phyloP scores from a whole-genome alignment of 2,113 vertebrate genomes.

The Pterophyllum scalare region DNA sequence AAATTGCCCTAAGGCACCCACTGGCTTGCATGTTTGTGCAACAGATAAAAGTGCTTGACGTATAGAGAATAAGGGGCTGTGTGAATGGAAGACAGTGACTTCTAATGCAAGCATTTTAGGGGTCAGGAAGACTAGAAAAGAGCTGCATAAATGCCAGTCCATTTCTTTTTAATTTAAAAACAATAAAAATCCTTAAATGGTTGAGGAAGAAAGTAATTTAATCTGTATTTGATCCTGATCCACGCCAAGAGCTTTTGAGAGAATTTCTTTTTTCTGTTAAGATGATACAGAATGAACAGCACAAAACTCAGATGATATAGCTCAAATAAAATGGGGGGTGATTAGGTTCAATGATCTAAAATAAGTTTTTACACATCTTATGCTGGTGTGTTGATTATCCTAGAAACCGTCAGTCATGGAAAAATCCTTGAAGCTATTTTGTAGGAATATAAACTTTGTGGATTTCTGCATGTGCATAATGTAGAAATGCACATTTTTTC shows the following conservation, averaged over 20 bases:
- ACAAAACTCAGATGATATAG: background rate
- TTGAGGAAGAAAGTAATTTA: too few species aligned
- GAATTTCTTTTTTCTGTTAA: background rate
- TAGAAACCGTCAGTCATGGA: background rate
- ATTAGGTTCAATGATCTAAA: background rate
- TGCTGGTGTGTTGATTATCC: background rate
- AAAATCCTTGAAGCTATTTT: background rate
- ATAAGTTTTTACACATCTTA: background rate
- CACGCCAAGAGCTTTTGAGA: background rate
- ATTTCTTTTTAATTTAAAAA: too few species aligned
- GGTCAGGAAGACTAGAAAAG: too few species aligned
- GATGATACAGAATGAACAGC: background rate
- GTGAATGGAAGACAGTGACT: too few species aligned
- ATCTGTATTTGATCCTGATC: background rate
- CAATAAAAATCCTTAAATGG: too few species aligned
- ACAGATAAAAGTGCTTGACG: too few species aligned
- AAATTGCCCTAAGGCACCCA: too few species aligned
- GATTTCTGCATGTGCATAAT: background rate
- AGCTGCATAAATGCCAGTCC: too few species aligned
- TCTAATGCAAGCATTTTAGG: too few species aligned
- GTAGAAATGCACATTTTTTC: background rate
- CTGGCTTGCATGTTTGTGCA: too few species aligned
- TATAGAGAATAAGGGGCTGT: too few species aligned
- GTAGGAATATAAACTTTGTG: background rate
- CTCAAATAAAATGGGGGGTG: background rate